phyloP scores from a whole-genome alignment of 2,797 vertebrate genomes.

The Sebastolobus altivelis region DNA sequence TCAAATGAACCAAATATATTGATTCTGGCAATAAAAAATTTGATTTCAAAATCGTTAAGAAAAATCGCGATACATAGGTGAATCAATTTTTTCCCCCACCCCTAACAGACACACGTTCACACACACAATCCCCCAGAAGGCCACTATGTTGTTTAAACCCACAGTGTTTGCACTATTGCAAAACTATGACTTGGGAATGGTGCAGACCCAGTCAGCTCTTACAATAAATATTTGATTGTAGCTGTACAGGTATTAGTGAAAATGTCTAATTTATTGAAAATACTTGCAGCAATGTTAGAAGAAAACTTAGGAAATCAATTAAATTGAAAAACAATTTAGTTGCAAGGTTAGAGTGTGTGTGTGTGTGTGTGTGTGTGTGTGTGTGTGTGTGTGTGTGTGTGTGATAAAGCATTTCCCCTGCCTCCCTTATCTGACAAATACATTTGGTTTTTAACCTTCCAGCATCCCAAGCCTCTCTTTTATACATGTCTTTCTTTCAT shows the following conservation, averaged over 20 bases:
- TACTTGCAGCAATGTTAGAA: not conserved
- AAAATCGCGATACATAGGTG: too few species aligned
- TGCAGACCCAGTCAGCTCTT: not conserved
- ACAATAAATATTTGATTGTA: slow-evolving; percentile 4
- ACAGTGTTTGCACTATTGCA: not conserved
- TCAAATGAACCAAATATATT: too few species aligned
- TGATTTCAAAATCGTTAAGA: too few species aligned
- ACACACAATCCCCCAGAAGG: not conserved
- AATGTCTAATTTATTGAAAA: not conserved
- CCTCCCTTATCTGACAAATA: not conserved
- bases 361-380: too few species aligned
- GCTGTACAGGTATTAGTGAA: not conserved
- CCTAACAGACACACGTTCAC: not conserved
- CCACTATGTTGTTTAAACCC: slow-evolving; percentile 1
- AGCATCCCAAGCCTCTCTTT: slow-evolving; percentile 3
- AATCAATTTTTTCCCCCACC: too few species aligned
- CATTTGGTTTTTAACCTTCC: not conserved
- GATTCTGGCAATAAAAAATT: too few species aligned
- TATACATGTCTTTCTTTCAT: not conserved
- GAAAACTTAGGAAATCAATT: not conserved
- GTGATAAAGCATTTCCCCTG: not conserved
- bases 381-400: not conserved
- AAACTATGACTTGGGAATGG: not conserved
- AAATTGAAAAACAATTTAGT: slow-evolving; percentile 1
- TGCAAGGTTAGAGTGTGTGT: not conserved